Conservation (phyloP, 2,888 invertebrate species). For the Andrena hattorfiana region DNA sequence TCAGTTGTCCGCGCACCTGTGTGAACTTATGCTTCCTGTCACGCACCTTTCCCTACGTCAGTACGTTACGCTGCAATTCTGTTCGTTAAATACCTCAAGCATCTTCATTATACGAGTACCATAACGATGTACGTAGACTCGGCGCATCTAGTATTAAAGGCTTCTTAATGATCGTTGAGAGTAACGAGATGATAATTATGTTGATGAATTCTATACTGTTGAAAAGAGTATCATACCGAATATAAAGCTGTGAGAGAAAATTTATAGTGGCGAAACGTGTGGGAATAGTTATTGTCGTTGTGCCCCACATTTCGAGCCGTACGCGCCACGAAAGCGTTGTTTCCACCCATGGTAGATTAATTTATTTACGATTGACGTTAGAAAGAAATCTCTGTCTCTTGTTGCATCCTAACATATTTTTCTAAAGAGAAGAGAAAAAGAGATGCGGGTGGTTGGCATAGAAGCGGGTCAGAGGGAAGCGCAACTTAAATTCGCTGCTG, state of each 20-base stretch:
- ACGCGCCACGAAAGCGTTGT: conserved; percentile 12
- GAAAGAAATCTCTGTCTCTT: conserved; percentile 3
- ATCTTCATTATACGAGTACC: conserved; percentile 33
- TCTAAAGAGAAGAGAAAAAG: conserved; percentile 27
- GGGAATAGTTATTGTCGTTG: conserved; percentile 18
- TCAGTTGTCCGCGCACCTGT: conserved; percentile 17
- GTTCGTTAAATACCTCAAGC: conserved; percentile 54
- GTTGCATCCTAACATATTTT: conserved; percentile 42
- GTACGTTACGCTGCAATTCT: conserved; percentile 10
- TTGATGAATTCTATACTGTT: conserved; percentile 56
- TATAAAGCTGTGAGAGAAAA: conserved; percentile 21
- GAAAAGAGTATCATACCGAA: conserved; percentile 34
- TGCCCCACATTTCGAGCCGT: background rate
- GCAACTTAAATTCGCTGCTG: conserved; percentile 47
- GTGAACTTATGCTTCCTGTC: conserved; percentile 43
- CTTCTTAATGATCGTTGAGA: conserved; percentile 49
- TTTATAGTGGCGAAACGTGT: conserved; percentile 27
- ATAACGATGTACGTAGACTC: conserved; percentile 17
- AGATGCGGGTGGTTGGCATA: background rate
- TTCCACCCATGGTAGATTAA: conserved; percentile 23
- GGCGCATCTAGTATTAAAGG: conserved; percentile 39
- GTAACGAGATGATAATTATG: conserved; percentile 48
- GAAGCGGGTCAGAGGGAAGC: conserved; percentile 7
- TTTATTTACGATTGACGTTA: conserved; percentile 37
- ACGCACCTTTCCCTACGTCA: conserved; percentile 24